A percentile compares a stretch with the other conserved stretches of the same genome.
These are phyloP conservation scores for Calliphora vicina DNA, from an alignment of 1,140 invertebrate genomes.

Conservation along the genomic window DNA sequence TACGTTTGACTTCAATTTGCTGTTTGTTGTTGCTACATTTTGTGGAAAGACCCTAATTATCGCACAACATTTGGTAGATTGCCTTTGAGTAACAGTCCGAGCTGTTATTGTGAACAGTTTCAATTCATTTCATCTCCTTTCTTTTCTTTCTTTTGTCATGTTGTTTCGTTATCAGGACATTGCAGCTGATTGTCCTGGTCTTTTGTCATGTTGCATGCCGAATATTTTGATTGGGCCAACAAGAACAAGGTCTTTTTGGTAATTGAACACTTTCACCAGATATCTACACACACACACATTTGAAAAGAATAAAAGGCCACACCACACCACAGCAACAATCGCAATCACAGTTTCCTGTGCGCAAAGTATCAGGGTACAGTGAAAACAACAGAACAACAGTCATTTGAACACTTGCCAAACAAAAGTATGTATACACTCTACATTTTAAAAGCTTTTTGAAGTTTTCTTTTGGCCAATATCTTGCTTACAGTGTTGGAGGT, in stretches of 20 bases:
- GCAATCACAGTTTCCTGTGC: too few species aligned
- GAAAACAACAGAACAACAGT: too few species aligned
- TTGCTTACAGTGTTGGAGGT: too few species aligned
- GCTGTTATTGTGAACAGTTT: too few species aligned
- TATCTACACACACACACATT: too few species aligned
- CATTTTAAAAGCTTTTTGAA: too few species aligned
- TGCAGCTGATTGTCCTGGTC: slow-evolving; percentile 3
- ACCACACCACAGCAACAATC: neutral
- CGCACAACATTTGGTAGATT: slow-evolving; percentile 20
- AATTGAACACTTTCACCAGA: neutral
- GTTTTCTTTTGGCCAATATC: too few species aligned
- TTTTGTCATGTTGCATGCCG: neutral
- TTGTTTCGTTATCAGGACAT: neutral
- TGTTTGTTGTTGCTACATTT: neutral
- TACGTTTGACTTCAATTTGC: neutral
- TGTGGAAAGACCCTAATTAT: slow-evolving; percentile 14
- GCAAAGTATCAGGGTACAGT: too few species aligned
- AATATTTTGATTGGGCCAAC: slow-evolving; percentile 5
- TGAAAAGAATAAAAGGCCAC: neutral
- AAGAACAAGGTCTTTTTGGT: neutral
- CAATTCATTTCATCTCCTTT: neutral
- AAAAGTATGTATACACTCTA: too few species aligned
- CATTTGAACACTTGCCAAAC: too few species aligned
- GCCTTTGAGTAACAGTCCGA: neutral
- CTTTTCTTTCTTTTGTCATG: neutral